Base-by-base conservation (phyloP, 2,113 vertebrate genomes). In the Gracilinanus agilis region DNA sequence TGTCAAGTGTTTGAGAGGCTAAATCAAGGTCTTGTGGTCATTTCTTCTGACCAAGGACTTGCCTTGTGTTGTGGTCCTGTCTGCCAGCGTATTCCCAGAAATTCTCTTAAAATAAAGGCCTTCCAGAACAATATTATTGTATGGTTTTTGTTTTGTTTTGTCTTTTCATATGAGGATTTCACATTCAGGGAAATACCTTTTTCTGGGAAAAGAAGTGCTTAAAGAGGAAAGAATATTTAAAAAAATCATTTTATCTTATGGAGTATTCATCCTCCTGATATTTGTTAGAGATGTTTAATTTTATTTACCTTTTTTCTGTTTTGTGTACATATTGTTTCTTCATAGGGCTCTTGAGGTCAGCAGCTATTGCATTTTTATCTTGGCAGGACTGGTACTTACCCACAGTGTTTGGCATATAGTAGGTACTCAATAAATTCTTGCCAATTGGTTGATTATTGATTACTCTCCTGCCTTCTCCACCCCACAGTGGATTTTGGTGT, bases 401-500 rank as follows among this genome's bases (percentile, higher is more conserved):
- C 8, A 5, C 13, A 75, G 34, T n/a, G 34, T 75, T 75, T 75
- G 34, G 34, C 16, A 75, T 75, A 75, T n/a, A 40, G 67, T 40
- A 40, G 19, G 9, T 61, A 8, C 27, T 75, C 67, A 40, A 9
- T 75, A 40, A 75, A n/a, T 0, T 54, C 53, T 54, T 90, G 11
- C 8, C 3, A n/a, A n/a, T 0, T 25, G 7, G 29, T 44, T 61
- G 44, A 53, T 90, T 92, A 27, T 34, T 95, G 16, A 93, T 54
- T 93, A 58, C 29, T 92, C 96, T 54, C 91, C 11, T 24, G 11
- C n/a, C 9, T n/a, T n/a, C n/a, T n/a, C n/a, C n/a, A n/a, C n/a
- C n/a, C n/a, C n/a, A n/a, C n/a, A 99, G 99, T 99, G 96, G 99
- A 99, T 98, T 99, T 99, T 0, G 99, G 99, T 83, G 99, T 99